Evolutionary conservation across 2,797 vertebrate species (phyloP).

Genomic region (Monodelphis domestica): DNA sequence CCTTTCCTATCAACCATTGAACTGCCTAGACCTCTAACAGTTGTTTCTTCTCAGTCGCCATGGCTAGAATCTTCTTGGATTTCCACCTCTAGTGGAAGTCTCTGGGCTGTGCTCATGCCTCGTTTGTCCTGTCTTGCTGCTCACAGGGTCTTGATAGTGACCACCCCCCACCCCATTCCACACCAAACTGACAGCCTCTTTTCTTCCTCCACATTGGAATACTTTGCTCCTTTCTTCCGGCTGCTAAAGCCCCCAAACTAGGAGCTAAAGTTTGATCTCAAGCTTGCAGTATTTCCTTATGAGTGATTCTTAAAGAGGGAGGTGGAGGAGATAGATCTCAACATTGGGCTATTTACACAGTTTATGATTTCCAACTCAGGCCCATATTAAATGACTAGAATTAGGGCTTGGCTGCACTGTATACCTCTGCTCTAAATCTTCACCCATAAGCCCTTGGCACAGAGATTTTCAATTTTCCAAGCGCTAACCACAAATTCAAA

Average conservation of each 20-base stretch:
- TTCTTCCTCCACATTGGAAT: not conserved
- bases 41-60: not conserved
- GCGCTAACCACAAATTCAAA: slow-evolving; percentile 75
- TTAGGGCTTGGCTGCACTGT: slow-evolving; percentile 62
- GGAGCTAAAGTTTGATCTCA: not conserved
- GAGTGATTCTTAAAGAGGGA: slow-evolving; percentile 22
- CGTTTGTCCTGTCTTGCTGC: not conserved
- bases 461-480: slow-evolving; percentile 64
- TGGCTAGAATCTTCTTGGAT: not conserved
- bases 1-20: not conserved
- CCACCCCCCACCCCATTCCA: not conserved
- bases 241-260: not conserved
- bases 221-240: slow-evolving; percentile 45
- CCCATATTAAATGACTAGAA: slow-evolving; percentile 69
- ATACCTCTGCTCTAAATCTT: slow-evolving; percentile 62
- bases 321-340: slow-evolving; percentile 33
- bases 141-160: not conserved
- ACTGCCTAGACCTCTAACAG: not conserved
- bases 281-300: not conserved
- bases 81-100: not conserved
- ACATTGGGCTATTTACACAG: slow-evolving; percentile 59
- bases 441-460: slow-evolving; percentile 57
- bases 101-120: not conserved
- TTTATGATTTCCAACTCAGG: slow-evolving; percentile 70
- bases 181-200: not conserved